Conservation (phyloP, 2,113 vertebrate species). For the Lathamus discolor region DNA sequence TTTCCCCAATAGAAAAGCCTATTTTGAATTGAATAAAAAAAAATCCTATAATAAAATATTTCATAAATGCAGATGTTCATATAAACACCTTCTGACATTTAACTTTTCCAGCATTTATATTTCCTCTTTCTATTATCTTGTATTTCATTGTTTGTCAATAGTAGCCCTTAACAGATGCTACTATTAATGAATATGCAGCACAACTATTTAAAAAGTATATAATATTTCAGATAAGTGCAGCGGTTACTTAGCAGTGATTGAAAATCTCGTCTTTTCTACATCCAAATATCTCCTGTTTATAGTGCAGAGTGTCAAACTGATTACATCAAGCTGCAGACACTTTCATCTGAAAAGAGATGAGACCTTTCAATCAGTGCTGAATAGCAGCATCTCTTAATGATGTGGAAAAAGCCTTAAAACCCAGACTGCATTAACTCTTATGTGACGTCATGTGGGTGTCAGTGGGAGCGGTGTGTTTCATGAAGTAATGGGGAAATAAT, state of each 20-base stretch:
- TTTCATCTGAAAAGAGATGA: slow-evolving; percentile 28
- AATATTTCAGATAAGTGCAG: background rate
- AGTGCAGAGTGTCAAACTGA: slow-evolving; percentile 32
- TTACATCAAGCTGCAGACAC: slow-evolving; percentile 41
- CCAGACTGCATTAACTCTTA: background rate
- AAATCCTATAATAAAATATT: background rate
- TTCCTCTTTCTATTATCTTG: background rate
- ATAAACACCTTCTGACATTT: background rate
- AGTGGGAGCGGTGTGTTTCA: background rate
- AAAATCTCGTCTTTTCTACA: slow-evolving; percentile 9
- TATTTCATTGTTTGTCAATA: background rate
- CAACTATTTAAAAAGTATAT: background rate
- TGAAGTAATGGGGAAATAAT: slow-evolving; percentile 9
- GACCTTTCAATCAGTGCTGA: slow-evolving; percentile 52
- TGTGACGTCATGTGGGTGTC: background rate
- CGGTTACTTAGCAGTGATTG: slow-evolving; percentile 16
- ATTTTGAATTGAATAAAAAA: background rate
- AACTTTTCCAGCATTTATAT: background rate
- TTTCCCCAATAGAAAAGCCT: background rate
- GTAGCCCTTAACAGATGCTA: background rate
- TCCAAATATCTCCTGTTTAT: slow-evolving; percentile 25
- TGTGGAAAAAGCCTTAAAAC: background rate
- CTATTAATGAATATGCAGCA: background rate
- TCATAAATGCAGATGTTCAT: background rate
- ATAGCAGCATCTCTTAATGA: slow-evolving; percentile 33